Evolutionary conservation across 2,797 vertebrate genomes (phyloP).

Genomic region (Euthynnus affinis): DNA sequence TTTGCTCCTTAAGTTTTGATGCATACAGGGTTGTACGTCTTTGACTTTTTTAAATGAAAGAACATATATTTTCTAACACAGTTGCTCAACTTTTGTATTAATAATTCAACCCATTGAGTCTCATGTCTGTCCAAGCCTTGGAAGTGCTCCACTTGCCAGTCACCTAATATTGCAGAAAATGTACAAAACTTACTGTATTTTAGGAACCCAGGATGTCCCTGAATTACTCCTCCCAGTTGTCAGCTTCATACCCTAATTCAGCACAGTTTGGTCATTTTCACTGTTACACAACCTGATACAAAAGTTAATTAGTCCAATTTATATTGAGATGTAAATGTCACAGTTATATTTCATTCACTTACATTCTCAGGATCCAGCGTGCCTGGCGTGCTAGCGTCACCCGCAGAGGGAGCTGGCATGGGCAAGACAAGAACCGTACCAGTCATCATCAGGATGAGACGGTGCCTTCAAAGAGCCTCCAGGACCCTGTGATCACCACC

Average conservation of each 20-base stretch:
- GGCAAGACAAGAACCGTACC: constrained; percentile 42
- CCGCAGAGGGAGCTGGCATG: constrained; percentile 63
- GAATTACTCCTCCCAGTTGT: no score
- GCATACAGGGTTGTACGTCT: no score
- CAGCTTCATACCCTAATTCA: background rate
- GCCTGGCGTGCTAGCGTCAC: constrained; percentile 83
- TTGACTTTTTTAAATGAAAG: background rate
- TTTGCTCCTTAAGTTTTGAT: background rate
- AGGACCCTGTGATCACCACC: constrained; percentile 59
- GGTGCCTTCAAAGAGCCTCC: constrained; percentile 51
- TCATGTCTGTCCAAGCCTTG: no score
- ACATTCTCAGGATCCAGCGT: constrained; percentile 81
- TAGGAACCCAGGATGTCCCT: background rate
- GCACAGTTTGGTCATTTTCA: background rate
- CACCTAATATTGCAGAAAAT: background rate
- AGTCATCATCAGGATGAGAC: constrained; percentile 31
- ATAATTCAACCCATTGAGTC: no score
- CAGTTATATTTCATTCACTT: constrained; percentile 12
- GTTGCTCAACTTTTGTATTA: no score
- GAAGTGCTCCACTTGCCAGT: background rate
- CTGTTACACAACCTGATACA: no score
- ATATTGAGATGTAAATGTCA: background rate
- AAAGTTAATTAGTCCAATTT: background rate
- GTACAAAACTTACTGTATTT: background rate
- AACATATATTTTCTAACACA: background rate